Conservation (phyloP, 2,888 invertebrate species). For the Scaptodrosophila latifasciaeformis region DNA sequence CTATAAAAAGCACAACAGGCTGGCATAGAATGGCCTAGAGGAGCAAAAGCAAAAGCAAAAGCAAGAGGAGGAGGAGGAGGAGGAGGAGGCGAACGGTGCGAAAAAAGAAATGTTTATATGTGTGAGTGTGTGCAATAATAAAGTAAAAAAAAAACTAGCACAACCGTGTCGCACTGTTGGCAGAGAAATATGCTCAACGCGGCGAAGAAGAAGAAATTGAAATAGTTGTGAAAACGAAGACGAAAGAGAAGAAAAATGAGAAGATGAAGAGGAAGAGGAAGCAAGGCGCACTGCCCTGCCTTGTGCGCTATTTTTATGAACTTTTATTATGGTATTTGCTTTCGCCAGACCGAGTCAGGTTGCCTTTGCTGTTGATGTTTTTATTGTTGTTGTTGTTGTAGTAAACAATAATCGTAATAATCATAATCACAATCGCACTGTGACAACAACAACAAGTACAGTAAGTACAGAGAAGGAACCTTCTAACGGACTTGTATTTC, state of each 20-base stretch:
- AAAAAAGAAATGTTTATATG: slow-evolving; percentile 51
- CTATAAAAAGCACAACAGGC: neutral
- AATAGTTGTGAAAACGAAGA: neutral
- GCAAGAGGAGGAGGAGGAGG: neutral
- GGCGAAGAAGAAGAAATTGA: neutral
- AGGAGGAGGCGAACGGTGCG: neutral
- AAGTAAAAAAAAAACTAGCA: slow-evolving; percentile 48
- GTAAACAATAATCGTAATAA: slow-evolving; percentile 66
- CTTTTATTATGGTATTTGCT: slow-evolving; percentile 59
- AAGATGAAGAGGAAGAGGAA: neutral
- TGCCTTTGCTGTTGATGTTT: too few relatives aligned
- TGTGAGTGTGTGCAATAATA: slow-evolving; percentile 18
- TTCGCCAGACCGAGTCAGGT: neutral
- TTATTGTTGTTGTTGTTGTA: neutral
- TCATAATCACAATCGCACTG: slow-evolving; percentile 53
- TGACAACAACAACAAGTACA: slow-evolving; percentile 2
- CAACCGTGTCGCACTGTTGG: slow-evolving; percentile 53
- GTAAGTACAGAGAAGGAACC: neutral
- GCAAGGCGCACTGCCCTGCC: slow-evolving; percentile 1
- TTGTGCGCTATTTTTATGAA: slow-evolving; percentile 51
- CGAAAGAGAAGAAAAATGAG: neutral
- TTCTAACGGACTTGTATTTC: slow-evolving; percentile 24
- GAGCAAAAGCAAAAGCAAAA: neutral
- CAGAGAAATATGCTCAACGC: neutral
- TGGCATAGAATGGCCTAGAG: too few relatives aligned